A percentile compares a stretch with the other conserved stretches of the same genome.
These are phyloP conservation scores for Flexamia atlantica DNA, from an alignment of 2,888 invertebrate genomes.

Conservation along the genomic window DNA sequence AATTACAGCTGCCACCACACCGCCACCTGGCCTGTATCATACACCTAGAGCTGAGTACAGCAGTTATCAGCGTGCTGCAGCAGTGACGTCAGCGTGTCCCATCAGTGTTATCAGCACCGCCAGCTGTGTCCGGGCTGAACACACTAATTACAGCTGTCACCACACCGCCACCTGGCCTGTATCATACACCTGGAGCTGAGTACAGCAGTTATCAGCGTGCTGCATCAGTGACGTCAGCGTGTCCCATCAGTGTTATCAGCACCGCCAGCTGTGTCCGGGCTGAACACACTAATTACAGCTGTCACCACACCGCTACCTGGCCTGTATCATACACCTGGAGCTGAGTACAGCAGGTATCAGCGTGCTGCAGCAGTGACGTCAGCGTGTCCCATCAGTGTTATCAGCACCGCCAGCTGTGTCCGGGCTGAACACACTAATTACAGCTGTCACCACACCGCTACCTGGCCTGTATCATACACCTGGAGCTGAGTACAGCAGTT, in stretches of 20 bases:
- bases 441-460: conserved; percentile 5
- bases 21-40: not conserved
- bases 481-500: not conserved
- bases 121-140: not conserved
- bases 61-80: not conserved
- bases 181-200: not conserved
- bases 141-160: conserved; percentile 3
- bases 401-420: conserved; percentile 1
- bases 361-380: not conserved
- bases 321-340: not conserved
- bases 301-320: conserved; percentile 5
- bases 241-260: conserved; percentile 9
- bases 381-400: conserved; percentile 9
- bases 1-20: conserved; percentile 5
- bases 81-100: conserved; percentile 5
- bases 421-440: not conserved
- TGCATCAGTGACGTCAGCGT: not conserved
- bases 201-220: not conserved
- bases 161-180: not conserved
- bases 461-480: not conserved
- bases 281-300: not conserved
- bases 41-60: not conserved
- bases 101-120: conserved; percentile 5
- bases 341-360: not conserved
- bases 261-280: not conserved